Conservation (phyloP, 2,113 vertebrate species). For the Alethe castanea region DNA sequence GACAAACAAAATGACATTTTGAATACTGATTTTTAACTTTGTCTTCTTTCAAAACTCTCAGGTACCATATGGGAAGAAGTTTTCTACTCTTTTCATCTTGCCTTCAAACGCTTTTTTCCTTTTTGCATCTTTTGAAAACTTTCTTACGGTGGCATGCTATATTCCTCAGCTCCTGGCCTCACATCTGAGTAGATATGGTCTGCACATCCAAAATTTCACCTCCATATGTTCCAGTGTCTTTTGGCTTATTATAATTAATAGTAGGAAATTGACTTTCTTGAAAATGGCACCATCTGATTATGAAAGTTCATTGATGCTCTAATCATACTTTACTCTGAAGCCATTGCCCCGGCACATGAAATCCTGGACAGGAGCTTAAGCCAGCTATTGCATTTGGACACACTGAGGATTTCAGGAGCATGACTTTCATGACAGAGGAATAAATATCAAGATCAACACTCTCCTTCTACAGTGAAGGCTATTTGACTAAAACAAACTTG, state of each 20-base stretch:
- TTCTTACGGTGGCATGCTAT: neutral
- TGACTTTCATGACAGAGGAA: neutral
- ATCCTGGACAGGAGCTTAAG: neutral
- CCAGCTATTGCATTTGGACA: neutral
- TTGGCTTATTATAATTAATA: neutral
- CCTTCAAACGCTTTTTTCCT: neutral
- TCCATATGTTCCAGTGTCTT: neutral
- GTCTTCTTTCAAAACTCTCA: neutral
- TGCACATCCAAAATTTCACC: neutral
- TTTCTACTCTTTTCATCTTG: neutral
- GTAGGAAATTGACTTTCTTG: neutral
- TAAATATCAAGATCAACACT: neutral
- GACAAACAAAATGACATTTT: neutral
- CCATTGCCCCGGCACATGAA: neutral
- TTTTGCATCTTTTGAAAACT: neutral
- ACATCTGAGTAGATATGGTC: rapidly evolving
- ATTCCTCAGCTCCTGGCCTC: neutral
- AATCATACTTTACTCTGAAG: neutral
- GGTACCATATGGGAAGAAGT: neutral
- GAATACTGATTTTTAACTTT: neutral
- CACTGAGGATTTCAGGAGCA: neutral
- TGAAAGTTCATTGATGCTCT: neutral
- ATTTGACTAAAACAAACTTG: neutral
- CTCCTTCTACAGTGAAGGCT: neutral
- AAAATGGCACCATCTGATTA: neutral